Base-by-base conservation (phyloP, 1,140 invertebrate genomes). In the Drosophila sp. region DNA sequence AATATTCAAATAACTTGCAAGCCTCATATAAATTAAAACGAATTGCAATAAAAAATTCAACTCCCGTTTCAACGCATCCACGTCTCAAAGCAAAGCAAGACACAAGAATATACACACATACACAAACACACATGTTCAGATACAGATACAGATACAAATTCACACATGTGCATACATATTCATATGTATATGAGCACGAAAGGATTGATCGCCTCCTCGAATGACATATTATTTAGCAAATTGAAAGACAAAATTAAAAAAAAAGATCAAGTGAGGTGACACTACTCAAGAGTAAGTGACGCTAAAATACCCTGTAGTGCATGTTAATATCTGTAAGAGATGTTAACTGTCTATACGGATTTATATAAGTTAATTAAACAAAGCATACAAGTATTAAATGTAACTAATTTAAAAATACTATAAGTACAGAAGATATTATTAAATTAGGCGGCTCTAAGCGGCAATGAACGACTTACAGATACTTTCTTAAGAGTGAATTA, bases 161-260 rank as follows among this genome's bases (percentile, higher is more conserved):
- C 13, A 59, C n/a, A 40, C 2, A 70, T n/a, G 50, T 7, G 43
- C 29, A 50, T 7, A 54, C 38, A 36, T 8, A 8, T 4, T 27
- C 27, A 50, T 41, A 34, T 16, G 38, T 56, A 45, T 16, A 25
- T 41, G 27, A 36, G 34, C 32, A 45, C 56, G 66, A 32, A 50
- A 87, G 82, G 82, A 87, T 86, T 86, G 81, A 86, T 86, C 77
- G 74, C 63, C 59, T 69, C 59, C 66, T 70, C 82, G 79, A 80
- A 89, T 87, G 82, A 87, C 82, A 87, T 87, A 87, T 89, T 78
- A 82, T 82, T 89, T 82, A 76, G 82, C 83, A 76, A 82, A 87
- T 87, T 82, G 76, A 81, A 82, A 89, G 78, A 54, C 25, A 46
- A 32, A 54, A 46, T 40, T 29, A 29, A 48, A 71, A 65, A 40